Conservation (phyloP, 2,797 vertebrate species). For the Clamator glandarius region DNA sequence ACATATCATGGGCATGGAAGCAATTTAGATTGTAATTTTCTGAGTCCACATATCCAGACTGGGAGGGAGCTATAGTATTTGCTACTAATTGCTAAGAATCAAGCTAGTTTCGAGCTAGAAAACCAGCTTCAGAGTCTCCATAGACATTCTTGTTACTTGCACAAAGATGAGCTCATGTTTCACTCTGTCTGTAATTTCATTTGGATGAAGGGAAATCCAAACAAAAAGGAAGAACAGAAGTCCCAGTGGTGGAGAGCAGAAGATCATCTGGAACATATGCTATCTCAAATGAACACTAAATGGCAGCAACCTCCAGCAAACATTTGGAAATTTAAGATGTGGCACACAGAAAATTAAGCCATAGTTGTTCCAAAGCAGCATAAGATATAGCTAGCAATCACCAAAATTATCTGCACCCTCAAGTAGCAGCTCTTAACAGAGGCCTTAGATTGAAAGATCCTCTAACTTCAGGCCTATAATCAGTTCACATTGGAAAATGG, state of each 20-base stretch:
- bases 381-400: not conserved
- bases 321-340: not conserved
- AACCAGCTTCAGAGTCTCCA: not conserved
- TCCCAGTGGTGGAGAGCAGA: not conserved
- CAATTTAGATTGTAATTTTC: not conserved
- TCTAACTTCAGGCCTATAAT: not conserved
- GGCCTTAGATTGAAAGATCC: not conserved
- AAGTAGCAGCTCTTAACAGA: not conserved
- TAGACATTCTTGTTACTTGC: not conserved
- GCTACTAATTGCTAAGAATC: not conserved
- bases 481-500: not conserved
- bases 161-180: not conserved
- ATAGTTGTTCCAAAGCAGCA: not conserved
- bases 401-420: slow-evolving; percentile 9
- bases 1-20: not conserved
- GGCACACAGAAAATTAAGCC: not conserved
- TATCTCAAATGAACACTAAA: not conserved
- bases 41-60: not conserved
- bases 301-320: not conserved
- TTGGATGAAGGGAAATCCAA: not conserved
- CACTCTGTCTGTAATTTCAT: not conserved
- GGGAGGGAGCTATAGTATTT: not conserved
- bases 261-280: not conserved
- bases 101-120: not conserved
- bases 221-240: not conserved